A percentile compares a stretch with the other conserved stretches of the same genome.
Conservation (phyloP, 2,797 vertebrate species). For the Pangasius sanitwongsei region DNA sequence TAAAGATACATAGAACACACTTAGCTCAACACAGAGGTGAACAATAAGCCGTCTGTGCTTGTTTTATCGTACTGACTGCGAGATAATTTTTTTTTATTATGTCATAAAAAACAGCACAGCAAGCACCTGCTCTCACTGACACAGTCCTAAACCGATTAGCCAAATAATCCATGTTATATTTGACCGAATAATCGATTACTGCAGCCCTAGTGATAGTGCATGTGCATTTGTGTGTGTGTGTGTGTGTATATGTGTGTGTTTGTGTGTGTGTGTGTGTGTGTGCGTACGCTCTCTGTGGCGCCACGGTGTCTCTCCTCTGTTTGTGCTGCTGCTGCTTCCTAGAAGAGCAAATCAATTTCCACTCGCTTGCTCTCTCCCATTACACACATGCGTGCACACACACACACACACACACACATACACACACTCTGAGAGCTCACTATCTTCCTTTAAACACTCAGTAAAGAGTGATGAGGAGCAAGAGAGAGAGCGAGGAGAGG, state of each 20-base stretch:
- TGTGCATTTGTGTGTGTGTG: constrained; percentile 32
- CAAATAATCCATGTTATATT: constrained; percentile 32
- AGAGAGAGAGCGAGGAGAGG: not conserved
- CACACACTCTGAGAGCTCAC: not conserved
- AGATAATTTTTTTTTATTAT: not conserved
- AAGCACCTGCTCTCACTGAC: not conserved
- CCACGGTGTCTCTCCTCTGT: constrained; percentile 68
- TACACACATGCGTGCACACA: constrained; percentile 31
- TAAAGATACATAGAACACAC: no score
- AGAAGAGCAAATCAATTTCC: constrained; percentile 75
- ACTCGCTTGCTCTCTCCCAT: constrained; percentile 56
- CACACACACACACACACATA: constrained; percentile 33
- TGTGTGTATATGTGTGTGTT: constrained; percentile 30
- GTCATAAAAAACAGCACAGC: constrained; percentile 12
- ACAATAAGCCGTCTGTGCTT: not conserved
- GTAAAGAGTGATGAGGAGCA: constrained; percentile 8
- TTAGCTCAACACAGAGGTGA: not conserved
- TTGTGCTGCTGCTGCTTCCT: constrained; percentile 73
- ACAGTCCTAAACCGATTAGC: constrained; percentile 8
- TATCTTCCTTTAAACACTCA: constrained; percentile 22
- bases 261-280: constrained; percentile 38
- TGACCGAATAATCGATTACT: constrained; percentile 25
- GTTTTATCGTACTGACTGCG: not conserved
- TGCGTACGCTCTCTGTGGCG: constrained; percentile 52
- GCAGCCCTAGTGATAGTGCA: constrained; percentile 25